phyloP scores from a whole-genome alignment of 2,113 vertebrate species.

The Pholis gunnellus region DNA sequence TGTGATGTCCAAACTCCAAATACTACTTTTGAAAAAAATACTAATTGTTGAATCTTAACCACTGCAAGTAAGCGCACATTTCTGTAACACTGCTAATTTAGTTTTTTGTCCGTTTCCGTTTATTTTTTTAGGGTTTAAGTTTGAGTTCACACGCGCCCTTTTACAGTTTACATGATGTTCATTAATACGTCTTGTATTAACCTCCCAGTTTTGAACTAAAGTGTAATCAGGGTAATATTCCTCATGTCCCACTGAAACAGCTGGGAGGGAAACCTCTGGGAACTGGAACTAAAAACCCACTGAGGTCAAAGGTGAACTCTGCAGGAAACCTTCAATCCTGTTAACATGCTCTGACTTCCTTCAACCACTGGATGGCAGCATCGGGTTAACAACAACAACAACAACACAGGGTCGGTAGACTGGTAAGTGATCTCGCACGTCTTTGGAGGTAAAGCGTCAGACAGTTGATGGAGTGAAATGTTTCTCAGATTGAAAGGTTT shows the following conservation, averaged over 20 bases:
- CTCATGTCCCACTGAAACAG: neutral
- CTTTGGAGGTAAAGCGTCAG: neutral
- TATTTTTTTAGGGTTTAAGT: neutral
- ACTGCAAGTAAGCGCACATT: neutral
- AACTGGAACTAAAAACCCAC: neutral
- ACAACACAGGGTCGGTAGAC: neutral
- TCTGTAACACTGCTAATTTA: neutral
- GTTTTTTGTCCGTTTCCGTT: neutral
- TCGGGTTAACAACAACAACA: neutral
- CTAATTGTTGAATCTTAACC: neutral
- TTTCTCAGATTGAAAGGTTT: neutral
- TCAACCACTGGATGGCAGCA: constrained; percentile 62
- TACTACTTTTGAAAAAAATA: neutral
- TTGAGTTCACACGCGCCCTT: neutral
- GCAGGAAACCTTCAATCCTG: neutral
- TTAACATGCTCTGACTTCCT: neutral
- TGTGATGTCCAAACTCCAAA: neutral
- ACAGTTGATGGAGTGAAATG: neutral
- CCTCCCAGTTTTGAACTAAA: neutral
- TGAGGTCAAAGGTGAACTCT: constrained; percentile 4
- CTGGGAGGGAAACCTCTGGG: neutral
- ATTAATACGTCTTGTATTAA: neutral
- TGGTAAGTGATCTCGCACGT: neutral
- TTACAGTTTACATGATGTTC: neutral
- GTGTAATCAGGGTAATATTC: neutral